These are phyloP conservation scores for Hyaena hyaena DNA, from an alignment of 2,113 vertebrate species.

Conservation along the genomic window DNA sequence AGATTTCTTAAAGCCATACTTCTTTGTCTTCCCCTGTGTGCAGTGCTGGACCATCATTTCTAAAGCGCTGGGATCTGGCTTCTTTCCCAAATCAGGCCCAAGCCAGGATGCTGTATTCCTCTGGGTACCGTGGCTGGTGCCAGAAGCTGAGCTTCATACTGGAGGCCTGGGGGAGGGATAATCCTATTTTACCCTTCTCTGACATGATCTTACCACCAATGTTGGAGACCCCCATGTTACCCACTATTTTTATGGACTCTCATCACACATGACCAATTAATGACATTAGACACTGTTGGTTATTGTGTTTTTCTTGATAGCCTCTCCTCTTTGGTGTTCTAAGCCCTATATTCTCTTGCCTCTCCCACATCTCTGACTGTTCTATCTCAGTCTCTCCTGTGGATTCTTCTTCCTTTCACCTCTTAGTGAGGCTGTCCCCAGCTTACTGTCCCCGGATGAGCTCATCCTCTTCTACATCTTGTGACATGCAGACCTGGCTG, in stretches of 20 bases:
- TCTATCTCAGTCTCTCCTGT: too few species aligned
- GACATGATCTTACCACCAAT: neutral
- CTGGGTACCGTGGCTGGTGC: neutral
- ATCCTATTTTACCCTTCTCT: neutral
- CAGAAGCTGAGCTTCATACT: neutral
- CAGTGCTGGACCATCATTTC: neutral
- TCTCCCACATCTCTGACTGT: neutral
- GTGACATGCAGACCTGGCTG: neutral
- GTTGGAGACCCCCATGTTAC: neutral
- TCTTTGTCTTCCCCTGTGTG: neutral
- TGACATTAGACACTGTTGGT: neutral
- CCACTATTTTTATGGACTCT: neutral
- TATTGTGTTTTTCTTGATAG: neutral
- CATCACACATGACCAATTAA: neutral
- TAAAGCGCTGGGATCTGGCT: slow-evolving; percentile 15
- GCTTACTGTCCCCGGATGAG: neutral
- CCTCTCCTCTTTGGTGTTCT: neutral
- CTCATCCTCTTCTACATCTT: neutral
- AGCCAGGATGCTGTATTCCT: neutral
- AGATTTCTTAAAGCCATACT: neutral
- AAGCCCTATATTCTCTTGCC: neutral
- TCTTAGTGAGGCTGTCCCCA: neutral
- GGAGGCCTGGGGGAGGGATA: neutral
- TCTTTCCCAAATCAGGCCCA: neutral
- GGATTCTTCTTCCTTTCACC: neutral